These are phyloP conservation scores for Callimorpha dominula DNA, from an alignment of 2,888 invertebrate genomes.

Conservation along the genomic window DNA sequence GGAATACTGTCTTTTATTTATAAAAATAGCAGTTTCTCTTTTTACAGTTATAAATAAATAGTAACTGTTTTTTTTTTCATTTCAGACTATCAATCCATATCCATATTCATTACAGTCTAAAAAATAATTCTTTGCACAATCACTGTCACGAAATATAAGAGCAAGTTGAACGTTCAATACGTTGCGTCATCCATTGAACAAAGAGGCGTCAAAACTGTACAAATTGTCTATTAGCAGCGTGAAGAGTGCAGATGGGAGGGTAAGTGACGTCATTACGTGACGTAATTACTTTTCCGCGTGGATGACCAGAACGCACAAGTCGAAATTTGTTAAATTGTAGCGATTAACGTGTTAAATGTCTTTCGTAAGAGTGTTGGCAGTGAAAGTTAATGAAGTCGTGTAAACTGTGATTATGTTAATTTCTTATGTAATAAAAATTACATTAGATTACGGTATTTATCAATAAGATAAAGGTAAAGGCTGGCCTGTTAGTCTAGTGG, in stretches of 20 bases:
- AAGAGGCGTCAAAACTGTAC: constrained; percentile 71
- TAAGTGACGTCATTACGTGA: constrained; percentile 84
- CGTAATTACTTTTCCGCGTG: constrained; percentile 86
- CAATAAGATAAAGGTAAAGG: no score
- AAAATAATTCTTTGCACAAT: constrained; percentile 7
- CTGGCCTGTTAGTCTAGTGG: no score
- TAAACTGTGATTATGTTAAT: constrained; percentile 22
- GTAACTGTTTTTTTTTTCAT: background rate
- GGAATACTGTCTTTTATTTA: no score
- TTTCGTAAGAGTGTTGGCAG: constrained; percentile 71
- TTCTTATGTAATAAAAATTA: background rate
- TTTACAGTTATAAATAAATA: no score
- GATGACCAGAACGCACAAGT: constrained; percentile 73
- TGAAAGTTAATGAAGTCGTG: constrained; percentile 54
- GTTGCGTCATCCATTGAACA: constrained; percentile 51
- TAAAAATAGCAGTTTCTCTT: no score
- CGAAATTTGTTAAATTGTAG: constrained; percentile 82
- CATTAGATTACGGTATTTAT: background rate
- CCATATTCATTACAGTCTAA: no score
- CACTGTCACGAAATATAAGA: constrained; percentile 37
- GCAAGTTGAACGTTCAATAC: constrained; percentile 36
- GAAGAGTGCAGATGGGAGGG: constrained; percentile 64
- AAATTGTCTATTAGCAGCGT: constrained; percentile 82
- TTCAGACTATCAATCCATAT: no score
- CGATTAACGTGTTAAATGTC: constrained; percentile 84